Conservation (phyloP, 1,140 invertebrate species). For the Anthonomus grandis region DNA sequence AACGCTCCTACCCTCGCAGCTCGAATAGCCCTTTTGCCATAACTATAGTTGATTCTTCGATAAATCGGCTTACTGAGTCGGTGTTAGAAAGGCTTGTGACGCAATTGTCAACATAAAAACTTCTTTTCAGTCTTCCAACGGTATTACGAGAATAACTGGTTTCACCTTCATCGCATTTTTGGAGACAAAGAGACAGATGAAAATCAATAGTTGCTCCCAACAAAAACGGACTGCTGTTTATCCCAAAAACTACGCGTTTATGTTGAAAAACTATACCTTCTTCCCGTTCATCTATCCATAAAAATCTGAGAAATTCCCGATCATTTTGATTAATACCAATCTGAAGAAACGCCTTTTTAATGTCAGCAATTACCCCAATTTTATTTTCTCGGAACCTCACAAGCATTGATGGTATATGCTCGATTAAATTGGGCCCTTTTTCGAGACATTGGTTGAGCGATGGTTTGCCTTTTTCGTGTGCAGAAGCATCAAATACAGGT, state of each 20-base stretch:
- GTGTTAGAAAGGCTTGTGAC: constrained; percentile 25
- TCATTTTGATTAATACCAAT: constrained; percentile 27
- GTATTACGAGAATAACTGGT: constrained; percentile 2
- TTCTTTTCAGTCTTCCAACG: constrained; percentile 6
- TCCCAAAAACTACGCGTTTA: constrained; percentile 8
- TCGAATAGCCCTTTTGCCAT: constrained; percentile 33
- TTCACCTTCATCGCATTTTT: constrained; percentile 3
- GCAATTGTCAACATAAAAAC: constrained; percentile 41
- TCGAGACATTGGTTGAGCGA: constrained; percentile 48
- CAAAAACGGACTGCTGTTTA: constrained; percentile 43
- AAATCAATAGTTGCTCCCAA: too few relatives aligned
- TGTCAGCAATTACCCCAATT: constrained; percentile 47
- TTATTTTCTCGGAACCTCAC: constrained; percentile 43
- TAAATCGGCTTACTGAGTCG: constrained; percentile 24
- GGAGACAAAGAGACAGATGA: too few relatives aligned
- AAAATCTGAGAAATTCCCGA: neutral
- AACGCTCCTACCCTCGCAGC: neutral
- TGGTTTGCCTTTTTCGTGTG: constrained; percentile 26
- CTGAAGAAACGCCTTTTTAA: constrained; percentile 49
- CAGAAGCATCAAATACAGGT: constrained; percentile 35
- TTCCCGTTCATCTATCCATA: constrained; percentile 14
- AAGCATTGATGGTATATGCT: constrained; percentile 42
- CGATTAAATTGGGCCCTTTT: constrained; percentile 43
- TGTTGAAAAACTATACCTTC: neutral
- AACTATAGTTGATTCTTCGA: constrained; percentile 17